These are phyloP conservation scores for Eptesicus fuscus DNA, from an alignment of 2,113 vertebrate genomes.

Conservation along the genomic window DNA sequence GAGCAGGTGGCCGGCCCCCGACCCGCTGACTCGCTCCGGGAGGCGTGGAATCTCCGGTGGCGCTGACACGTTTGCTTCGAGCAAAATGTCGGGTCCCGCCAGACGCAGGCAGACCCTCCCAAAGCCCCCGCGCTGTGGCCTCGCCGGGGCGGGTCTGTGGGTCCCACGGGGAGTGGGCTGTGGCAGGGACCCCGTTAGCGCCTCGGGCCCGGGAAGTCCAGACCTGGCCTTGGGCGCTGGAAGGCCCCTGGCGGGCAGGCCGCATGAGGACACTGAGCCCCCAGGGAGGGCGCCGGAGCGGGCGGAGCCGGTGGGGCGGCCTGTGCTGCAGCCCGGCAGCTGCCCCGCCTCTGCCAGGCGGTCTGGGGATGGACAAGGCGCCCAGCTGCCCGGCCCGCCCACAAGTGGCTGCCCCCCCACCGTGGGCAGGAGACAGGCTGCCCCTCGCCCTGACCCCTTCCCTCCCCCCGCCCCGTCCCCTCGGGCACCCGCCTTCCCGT, in stretches of 20 bases:
- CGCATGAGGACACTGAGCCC: not conserved
- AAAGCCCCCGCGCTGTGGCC: not conserved
- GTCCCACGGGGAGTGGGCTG: accelerated
- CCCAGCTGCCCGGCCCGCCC: not conserved
- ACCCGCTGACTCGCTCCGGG: accelerated
- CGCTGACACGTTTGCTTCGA: not conserved
- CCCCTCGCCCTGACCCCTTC: not conserved
- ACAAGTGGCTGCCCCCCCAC: not conserved
- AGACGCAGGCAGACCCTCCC: not conserved
- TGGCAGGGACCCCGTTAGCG: not conserved
- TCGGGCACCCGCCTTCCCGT: accelerated
- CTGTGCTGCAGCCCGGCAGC: not conserved
- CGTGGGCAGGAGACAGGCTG: too few species aligned
- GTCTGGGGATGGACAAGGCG: accelerated
- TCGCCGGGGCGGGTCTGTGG: not conserved
- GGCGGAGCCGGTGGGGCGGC: not conserved
- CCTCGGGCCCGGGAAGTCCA: not conserved
- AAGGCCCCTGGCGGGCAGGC: not conserved
- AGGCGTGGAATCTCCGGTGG: not conserved
- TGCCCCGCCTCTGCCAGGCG: accelerated
- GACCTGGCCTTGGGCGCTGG: not conserved
- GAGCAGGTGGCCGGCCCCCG: not conserved
- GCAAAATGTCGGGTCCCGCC: not conserved
- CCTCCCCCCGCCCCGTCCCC: not conserved
- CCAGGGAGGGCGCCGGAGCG: not conserved